These are phyloP conservation scores for Adelges cooleyi DNA, from an alignment of 1,140 invertebrate species.

Conservation along the genomic window DNA sequence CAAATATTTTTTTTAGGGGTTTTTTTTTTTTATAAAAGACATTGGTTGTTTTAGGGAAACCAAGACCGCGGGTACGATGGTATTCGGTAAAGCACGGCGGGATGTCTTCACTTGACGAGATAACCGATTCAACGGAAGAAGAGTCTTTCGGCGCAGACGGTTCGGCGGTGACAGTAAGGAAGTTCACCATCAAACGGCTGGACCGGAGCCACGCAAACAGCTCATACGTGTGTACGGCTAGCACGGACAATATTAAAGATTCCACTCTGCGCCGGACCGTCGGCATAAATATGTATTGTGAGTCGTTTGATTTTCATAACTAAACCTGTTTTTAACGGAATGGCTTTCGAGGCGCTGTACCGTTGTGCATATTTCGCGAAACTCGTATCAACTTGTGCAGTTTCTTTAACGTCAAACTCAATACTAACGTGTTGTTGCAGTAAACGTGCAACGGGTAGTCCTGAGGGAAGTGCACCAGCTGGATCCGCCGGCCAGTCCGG, in stretches of 20 bases:
- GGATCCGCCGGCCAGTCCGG: background rate
- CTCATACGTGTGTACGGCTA: background rate
- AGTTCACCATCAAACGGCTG: background rate
- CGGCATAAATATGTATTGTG: constrained; percentile 10
- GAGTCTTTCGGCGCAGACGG: background rate
- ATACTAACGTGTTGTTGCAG: too few relatives aligned
- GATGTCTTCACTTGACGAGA: background rate
- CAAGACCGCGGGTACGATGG: constrained; percentile 9
- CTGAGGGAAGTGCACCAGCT: background rate
- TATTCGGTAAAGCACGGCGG: background rate
- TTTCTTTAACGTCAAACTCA: too few relatives aligned
- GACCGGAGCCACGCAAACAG: constrained; percentile 10
- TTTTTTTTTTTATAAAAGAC: too few relatives aligned
- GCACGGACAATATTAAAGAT: background rate
- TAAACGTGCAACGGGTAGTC: constrained; percentile 9
- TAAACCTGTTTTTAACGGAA: too few relatives aligned
- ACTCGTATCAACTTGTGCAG: too few relatives aligned
- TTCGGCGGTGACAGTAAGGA: background rate
- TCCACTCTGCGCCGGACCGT: constrained; percentile 3
- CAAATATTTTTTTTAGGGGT: too few relatives aligned
- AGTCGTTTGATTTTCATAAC: background rate
- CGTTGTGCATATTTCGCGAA: too few relatives aligned
- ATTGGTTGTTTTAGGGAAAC: too few relatives aligned
- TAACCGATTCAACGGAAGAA: background rate
- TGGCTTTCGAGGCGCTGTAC: too few relatives aligned